These are phyloP conservation scores for Pachyramphus minor DNA, from an alignment of 2,113 vertebrate species.

Conservation along the genomic window DNA sequence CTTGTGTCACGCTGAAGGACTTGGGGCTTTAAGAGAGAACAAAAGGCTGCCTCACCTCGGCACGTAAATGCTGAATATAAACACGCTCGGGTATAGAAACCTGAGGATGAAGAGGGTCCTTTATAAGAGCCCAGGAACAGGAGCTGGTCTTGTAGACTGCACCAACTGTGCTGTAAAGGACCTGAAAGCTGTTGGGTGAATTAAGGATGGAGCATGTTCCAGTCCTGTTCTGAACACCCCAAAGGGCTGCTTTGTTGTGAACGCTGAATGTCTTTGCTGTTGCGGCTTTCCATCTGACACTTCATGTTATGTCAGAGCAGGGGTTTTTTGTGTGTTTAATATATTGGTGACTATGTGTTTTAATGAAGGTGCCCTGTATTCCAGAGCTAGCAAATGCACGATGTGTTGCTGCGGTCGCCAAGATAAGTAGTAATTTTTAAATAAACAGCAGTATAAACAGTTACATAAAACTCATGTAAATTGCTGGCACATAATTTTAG, in stretches of 20 bases:
- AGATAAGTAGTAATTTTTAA: slow-evolving; percentile 73
- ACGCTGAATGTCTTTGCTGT: slow-evolving; percentile 60
- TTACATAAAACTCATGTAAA: slow-evolving; percentile 74
- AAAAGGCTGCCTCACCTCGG: slow-evolving; percentile 14
- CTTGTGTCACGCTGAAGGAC: background rate
- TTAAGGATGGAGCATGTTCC: slow-evolving; percentile 62
- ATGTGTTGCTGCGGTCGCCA: slow-evolving; percentile 68
- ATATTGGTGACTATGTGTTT: slow-evolving; percentile 70
- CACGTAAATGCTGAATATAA: background rate
- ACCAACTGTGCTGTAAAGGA: slow-evolving; percentile 22
- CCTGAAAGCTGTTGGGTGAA: slow-evolving; percentile 52
- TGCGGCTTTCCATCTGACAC: slow-evolving; percentile 65
- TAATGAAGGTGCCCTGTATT: slow-evolving; percentile 73
- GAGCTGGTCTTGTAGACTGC: slow-evolving; percentile 54
- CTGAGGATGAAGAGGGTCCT: slow-evolving; percentile 50
- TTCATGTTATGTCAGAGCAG: slow-evolving; percentile 64
- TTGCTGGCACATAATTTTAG: slow-evolving; percentile 70
- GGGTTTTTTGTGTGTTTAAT: slow-evolving; percentile 53
- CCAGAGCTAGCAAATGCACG: slow-evolving; percentile 58
- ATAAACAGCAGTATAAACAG: slow-evolving; percentile 74
- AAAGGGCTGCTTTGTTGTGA: slow-evolving; percentile 58
- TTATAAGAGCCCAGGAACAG: slow-evolving; percentile 42
- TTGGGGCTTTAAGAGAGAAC: slow-evolving; percentile 39
- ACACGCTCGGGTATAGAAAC: background rate
- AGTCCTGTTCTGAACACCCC: slow-evolving; percentile 39